Conservation (phyloP, 2,113 vertebrate genomes). For the Scytalopus superciliaris region DNA sequence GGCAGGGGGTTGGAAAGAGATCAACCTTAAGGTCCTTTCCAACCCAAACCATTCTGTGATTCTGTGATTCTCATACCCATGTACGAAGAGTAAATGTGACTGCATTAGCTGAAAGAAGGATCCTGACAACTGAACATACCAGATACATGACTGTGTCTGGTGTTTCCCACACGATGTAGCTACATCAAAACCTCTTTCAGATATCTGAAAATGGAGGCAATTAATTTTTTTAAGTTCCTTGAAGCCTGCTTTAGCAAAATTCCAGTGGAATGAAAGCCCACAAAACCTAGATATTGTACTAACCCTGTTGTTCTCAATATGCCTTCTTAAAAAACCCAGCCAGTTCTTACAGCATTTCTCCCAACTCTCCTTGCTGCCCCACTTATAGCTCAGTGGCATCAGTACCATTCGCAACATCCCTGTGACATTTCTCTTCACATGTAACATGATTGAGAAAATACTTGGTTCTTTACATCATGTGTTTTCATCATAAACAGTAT, state of each 20-base stretch:
- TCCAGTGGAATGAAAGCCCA: not conserved
- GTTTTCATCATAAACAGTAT: not conserved
- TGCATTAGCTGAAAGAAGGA: not conserved
- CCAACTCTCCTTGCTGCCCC: not conserved
- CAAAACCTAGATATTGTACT: not conserved
- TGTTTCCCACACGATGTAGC: not conserved
- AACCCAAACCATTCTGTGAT: not conserved
- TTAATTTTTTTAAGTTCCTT: not conserved
- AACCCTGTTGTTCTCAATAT: not conserved
- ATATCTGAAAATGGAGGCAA: not conserved
- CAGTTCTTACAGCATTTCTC: not conserved
- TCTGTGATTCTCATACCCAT: not conserved
- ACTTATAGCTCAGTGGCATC: not conserved
- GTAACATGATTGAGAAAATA: not conserved
- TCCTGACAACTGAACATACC: not conserved
- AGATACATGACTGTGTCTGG: not conserved
- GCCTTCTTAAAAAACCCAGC: not conserved
- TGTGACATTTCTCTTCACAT: not conserved
- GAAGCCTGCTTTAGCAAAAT: not conserved
- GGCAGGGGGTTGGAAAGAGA: not conserved
- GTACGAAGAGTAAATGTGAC: not conserved
- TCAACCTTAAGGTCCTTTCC: no score
- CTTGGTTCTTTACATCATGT: not conserved
- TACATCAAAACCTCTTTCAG: not conserved
- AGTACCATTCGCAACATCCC: not conserved